These are phyloP conservation scores for Lepeophtheirus nordmannii DNA, from an alignment of 2,888 invertebrate species.

Conservation along the genomic window DNA sequence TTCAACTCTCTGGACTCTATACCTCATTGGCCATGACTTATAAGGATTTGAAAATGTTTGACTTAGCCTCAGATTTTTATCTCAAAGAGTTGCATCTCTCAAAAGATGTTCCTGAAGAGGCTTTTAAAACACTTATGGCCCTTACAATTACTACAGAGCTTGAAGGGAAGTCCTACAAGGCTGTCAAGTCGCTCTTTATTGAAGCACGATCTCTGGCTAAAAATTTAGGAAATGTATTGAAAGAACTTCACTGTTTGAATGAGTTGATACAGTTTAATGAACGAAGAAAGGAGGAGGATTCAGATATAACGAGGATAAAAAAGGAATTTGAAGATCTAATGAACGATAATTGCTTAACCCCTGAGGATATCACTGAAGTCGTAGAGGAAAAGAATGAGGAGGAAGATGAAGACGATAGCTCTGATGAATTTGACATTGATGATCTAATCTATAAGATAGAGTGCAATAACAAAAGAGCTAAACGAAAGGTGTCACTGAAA, in stretches of 20 bases:
- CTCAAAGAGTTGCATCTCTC: background rate
- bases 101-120: background rate
- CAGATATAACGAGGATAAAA: background rate
- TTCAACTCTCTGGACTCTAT: background rate
- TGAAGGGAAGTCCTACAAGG: background rate
- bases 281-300: constrained; percentile 3
- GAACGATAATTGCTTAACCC: background rate
- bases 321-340: background rate
- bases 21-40: constrained; percentile 10
- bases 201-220: background rate
- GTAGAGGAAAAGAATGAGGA: constrained; percentile 3
- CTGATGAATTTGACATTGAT: background rate
- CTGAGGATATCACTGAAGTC: background rate
- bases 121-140: constrained; percentile 4
- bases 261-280: background rate
- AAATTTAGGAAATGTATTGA: background rate
- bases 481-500: background rate
- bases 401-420: background rate
- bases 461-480: background rate
- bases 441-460: background rate
- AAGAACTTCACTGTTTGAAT: background rate
- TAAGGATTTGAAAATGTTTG: constrained; percentile 1
- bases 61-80: constrained; percentile 2
- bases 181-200: background rate
- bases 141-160: background rate